Evolutionary conservation across 2,888 invertebrate species (phyloP).

Genomic region (Cantharis rustica): DNA sequence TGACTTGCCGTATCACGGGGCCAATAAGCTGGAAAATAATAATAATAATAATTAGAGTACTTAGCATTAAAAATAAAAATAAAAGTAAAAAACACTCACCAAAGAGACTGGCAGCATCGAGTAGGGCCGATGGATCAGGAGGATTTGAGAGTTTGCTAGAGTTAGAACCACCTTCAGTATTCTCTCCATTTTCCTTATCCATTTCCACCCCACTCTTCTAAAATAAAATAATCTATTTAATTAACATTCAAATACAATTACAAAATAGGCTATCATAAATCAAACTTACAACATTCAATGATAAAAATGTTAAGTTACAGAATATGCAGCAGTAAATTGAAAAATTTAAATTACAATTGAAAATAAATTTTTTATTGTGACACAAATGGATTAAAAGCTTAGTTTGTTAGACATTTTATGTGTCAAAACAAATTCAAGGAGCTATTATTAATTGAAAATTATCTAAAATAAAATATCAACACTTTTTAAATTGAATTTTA

Average conservation of each 20-base stretch:
- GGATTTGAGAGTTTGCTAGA: constrained; percentile 56
- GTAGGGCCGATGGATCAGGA: constrained; percentile 68
- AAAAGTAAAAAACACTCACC: constrained; percentile 37
- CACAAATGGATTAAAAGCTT: not conserved
- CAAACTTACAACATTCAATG: not conserved
- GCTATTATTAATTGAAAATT: constrained; percentile 12
- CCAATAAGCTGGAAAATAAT: constrained; percentile 73
- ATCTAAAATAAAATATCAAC: constrained; percentile 7
- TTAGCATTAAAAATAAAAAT: not conserved
- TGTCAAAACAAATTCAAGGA: constrained; percentile 24
- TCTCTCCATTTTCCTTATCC: constrained; percentile 82
- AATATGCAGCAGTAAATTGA: not conserved
- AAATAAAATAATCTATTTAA: constrained; percentile 17
- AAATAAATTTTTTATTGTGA: not conserved
- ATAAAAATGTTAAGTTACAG: not conserved
- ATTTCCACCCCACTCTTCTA: constrained; percentile 59
- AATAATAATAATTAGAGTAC: constrained; percentile 9
- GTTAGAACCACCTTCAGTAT: constrained; percentile 63
- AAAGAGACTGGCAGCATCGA: constrained; percentile 72
- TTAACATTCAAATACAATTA: not conserved
- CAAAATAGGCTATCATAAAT: not conserved
- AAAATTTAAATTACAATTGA: not conserved
- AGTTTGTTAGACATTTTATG: constrained; percentile 18
- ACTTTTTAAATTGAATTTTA: constrained; percentile 7
- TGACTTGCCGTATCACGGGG: constrained; percentile 65